Conservation (phyloP, 2,113 vertebrate species). For the Brachionichthys hirsutus region DNA sequence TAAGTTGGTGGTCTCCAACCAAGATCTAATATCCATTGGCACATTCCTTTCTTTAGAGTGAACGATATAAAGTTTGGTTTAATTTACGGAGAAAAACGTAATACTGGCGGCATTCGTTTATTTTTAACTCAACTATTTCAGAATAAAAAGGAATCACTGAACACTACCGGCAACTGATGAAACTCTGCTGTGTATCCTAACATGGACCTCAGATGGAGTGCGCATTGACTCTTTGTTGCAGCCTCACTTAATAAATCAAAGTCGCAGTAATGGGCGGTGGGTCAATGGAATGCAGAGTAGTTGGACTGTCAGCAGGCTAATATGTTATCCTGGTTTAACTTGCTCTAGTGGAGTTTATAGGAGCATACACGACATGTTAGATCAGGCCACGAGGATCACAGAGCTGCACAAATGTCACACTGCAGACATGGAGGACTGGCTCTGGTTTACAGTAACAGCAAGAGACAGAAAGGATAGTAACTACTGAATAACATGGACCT, state of each 20-base stretch:
- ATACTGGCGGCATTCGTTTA: neutral
- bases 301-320: constrained; percentile 18
- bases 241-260: constrained; percentile 53
- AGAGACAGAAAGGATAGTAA: constrained; percentile 2
- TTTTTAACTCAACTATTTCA: too few species aligned
- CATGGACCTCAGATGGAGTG: constrained; percentile 26
- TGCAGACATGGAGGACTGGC: constrained; percentile 1
- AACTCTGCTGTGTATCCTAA: neutral
- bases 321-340: constrained; percentile 33
- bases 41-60: neutral
- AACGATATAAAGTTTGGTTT: neutral
- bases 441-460: constrained; percentile 6
- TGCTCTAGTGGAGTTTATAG: constrained; percentile 11
- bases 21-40: constrained; percentile 1
- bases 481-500: neutral
- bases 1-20: neutral
- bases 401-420: constrained; percentile 11
- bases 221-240: constrained; percentile 19
- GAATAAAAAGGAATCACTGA: too few species aligned
- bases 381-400: constrained; percentile 14
- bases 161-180: neutral
- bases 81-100: neutral
- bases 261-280: constrained; percentile 44
- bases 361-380: constrained; percentile 4
- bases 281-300: constrained; percentile 47